Percentiles rank a stretch among this genome's conserved stretches.
phyloP scores from a whole-genome alignment of 23 tunicate genomes.

The Aplidium turbinatum region DNA sequence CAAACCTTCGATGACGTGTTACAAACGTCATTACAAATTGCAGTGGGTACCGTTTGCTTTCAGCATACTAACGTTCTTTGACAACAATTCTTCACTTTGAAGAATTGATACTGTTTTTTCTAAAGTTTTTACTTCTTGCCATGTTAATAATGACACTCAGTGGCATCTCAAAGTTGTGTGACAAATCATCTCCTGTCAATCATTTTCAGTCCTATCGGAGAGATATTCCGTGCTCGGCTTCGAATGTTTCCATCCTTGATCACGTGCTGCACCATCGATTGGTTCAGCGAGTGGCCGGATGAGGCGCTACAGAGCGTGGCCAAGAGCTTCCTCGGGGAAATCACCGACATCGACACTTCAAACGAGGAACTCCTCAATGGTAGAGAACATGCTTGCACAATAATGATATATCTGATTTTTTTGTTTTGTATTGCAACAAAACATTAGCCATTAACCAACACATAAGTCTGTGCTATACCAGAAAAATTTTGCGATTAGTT shows the following conservation, averaged over 20 bases:
- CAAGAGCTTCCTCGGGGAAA: slow-evolving; percentile 83
- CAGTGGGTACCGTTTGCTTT: too few species aligned
- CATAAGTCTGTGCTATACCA: too few species aligned
- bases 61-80: too few species aligned
- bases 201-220: slow-evolving; percentile 91
- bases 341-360: slow-evolving; percentile 88
- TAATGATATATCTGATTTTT: not conserved
- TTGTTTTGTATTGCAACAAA: not conserved
- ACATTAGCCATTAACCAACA: not conserved
- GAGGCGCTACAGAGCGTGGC: slow-evolving; percentile 98
- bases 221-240: slow-evolving; percentile 98
- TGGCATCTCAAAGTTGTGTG: too few species aligned
- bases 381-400: not conserved
- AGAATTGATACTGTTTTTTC: too few species aligned
- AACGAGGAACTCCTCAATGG: slow-evolving; percentile 65
- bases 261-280: slow-evolving; percentile 99
- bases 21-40: too few species aligned
- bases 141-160: too few species aligned
- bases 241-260: slow-evolving; percentile 98
- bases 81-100: too few species aligned
- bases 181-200: too few species aligned
- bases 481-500: too few species aligned
- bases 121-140: too few species aligned
- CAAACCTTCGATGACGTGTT: too few species aligned
- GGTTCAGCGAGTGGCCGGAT: slow-evolving; percentile 99